phyloP scores from a whole-genome alignment of 2,797 vertebrate genomes.

The Myripristis jacobus region DNA sequence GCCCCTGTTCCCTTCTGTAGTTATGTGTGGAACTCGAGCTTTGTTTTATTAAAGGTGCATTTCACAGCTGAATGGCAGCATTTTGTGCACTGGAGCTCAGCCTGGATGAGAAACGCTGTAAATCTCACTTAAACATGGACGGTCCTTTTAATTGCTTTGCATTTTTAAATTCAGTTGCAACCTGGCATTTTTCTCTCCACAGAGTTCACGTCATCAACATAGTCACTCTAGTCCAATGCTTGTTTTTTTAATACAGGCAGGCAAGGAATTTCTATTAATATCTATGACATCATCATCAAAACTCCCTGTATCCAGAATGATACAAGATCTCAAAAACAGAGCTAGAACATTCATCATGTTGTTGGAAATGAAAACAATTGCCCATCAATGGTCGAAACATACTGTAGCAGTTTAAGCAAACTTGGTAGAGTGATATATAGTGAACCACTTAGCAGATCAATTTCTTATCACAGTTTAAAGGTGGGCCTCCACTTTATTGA shows the following conservation, averaged over 20 bases:
- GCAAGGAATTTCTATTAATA: neutral
- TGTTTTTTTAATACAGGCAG: neutral
- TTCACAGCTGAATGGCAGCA: conserved; percentile 31
- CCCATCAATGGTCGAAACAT: conserved; percentile 64
- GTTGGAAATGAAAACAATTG: conserved; percentile 36
- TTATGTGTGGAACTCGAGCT: conserved; percentile 28
- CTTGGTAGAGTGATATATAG: conserved; percentile 67
- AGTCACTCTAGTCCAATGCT: conserved; percentile 10
- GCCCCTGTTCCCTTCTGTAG: conserved; percentile 42
- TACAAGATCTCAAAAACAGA: conserved; percentile 26
- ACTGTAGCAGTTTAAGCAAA: conserved; percentile 33
- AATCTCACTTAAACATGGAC: conserved; percentile 25
- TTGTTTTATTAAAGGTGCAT: conserved; percentile 40
- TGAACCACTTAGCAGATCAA: conserved; percentile 54
- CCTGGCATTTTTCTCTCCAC: conserved; percentile 27
- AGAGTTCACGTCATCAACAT: conserved; percentile 21
- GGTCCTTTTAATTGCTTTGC: conserved; percentile 16
- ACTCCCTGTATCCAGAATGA: conserved; percentile 5
- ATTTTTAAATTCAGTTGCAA: conserved; percentile 35
- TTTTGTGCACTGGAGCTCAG: conserved; percentile 14
- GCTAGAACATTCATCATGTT: conserved; percentile 33
- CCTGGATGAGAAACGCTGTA: conserved; percentile 5
- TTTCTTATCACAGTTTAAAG: conserved; percentile 73
- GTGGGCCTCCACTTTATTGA: conserved; percentile 76
- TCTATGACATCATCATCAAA: neutral